Evolutionary conservation across 2,113 vertebrate genomes (phyloP).

Genomic region (Misgurnus anguillicaudatus): DNA sequence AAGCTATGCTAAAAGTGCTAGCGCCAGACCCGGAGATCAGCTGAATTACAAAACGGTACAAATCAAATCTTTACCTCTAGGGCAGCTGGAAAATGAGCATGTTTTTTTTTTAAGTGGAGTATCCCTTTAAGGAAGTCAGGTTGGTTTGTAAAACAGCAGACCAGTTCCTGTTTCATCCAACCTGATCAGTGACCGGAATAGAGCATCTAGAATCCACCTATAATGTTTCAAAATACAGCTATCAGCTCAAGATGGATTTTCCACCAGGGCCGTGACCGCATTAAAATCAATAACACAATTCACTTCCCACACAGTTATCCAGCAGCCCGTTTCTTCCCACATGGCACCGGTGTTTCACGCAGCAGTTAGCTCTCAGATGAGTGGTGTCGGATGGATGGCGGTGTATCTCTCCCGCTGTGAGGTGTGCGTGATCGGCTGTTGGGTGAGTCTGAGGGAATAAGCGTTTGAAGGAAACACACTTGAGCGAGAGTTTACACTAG

Average conservation of each 20-base stretch:
- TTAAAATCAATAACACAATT: slow-evolving; percentile 40
- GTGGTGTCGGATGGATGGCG: background rate
- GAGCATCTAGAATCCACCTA: no score
- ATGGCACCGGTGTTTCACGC: background rate
- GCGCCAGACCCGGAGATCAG: no score
- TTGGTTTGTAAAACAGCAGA: background rate
- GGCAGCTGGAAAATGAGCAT: no score
- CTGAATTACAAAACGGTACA: no score
- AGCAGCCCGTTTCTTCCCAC: background rate
- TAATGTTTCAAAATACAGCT: no score
- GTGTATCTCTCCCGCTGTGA: slow-evolving; percentile 13
- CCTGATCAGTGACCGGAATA: no score
- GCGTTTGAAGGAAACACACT: slow-evolving; percentile 15
- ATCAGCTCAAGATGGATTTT: no score
- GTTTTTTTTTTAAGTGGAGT: no score
- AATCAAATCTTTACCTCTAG: no score
- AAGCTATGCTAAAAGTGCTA: no score
- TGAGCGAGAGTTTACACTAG: slow-evolving; percentile 11
- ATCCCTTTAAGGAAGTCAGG: background rate
- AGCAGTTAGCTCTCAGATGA: slow-evolving; percentile 21
- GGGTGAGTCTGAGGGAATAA: background rate
- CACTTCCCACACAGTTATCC: slow-evolving; percentile 26
- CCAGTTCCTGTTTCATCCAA: background rate
- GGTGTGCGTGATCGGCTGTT: slow-evolving; percentile 21
- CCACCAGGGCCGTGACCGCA: background rate